phyloP scores from a whole-genome alignment of 2,113 vertebrate species.

The Manacus vitellinus region DNA sequence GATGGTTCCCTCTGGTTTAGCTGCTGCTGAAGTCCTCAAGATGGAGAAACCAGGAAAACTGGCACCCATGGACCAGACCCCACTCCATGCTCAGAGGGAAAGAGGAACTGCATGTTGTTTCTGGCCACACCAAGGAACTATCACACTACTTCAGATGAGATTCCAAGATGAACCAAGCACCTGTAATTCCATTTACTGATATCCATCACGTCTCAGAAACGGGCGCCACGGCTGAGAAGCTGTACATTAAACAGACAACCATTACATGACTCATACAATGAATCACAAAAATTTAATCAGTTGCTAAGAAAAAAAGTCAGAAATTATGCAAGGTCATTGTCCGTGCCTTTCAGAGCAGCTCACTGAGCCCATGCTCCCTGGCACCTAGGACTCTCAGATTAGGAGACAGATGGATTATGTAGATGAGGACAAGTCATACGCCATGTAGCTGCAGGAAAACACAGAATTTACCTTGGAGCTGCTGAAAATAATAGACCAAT shows the following conservation, averaged over 20 bases:
- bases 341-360: not conserved
- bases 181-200: not conserved
- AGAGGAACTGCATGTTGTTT: fast-evolving
- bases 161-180: not conserved
- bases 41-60: not conserved
- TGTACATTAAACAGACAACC: not conserved
- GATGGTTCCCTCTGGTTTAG: not conserved
- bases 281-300: conserved; percentile 17
- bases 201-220: not conserved
- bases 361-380: not conserved
- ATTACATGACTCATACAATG: not conserved
- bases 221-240: not conserved
- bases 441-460: not conserved
- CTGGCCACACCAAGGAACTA: not conserved
- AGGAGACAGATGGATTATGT: conserved; percentile 46
- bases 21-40: not conserved
- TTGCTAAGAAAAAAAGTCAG: not conserved
- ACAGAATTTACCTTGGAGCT: conserved; percentile 34
- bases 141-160: not conserved
- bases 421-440: conserved; percentile 48
- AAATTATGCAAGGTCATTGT: not conserved
- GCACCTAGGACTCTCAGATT: not conserved
- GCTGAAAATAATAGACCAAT: conserved; percentile 21
- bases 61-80: not conserved
- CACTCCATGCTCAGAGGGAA: not conserved